Evolutionary conservation across 2,113 vertebrate genomes (phyloP).

Genomic region (Solea solea): DNA sequence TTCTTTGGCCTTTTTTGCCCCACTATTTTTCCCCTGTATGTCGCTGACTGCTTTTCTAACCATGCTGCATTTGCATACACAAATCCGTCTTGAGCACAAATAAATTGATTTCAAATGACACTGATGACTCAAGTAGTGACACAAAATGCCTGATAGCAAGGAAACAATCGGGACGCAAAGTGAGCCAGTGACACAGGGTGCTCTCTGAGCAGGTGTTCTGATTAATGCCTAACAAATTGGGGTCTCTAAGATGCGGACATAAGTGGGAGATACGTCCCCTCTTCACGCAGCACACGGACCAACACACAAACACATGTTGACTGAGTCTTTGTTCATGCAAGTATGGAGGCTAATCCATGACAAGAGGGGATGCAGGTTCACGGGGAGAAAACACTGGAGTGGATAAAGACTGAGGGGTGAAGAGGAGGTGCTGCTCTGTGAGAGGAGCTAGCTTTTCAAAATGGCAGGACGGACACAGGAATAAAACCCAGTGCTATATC

Average conservation of each 20-base stretch:
- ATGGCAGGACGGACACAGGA: slow-evolving; percentile 2
- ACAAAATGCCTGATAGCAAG: slow-evolving; percentile 63
- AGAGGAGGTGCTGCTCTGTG: slow-evolving; percentile 35
- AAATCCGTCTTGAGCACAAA: slow-evolving; percentile 78
- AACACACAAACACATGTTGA: slow-evolving; percentile 67
- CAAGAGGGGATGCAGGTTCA: slow-evolving; percentile 65
- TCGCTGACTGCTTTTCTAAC: slow-evolving; percentile 37
- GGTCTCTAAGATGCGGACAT: slow-evolving; percentile 73
- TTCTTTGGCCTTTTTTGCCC: slow-evolving; percentile 12
- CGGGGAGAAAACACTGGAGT: slow-evolving; percentile 60
- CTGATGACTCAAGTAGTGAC: slow-evolving; percentile 81
- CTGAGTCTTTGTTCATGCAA: slow-evolving; percentile 71
- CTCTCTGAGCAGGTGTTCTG: slow-evolving; percentile 79
- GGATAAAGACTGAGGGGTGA: slow-evolving; percentile 53
- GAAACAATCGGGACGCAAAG: slow-evolving; percentile 59
- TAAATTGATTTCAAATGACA: slow-evolving; percentile 81
- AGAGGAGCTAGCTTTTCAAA: slow-evolving; percentile 25
- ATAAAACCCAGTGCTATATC: slow-evolving; percentile 6
- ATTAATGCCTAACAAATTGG: slow-evolving; percentile 81
- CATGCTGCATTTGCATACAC: slow-evolving; percentile 75
- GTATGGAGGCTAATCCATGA: slow-evolving; percentile 72
- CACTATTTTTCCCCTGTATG: slow-evolving; percentile 23
- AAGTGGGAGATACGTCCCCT: slow-evolving; percentile 70
- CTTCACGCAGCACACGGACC: slow-evolving; percentile 54
- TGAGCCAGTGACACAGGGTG: slow-evolving; percentile 62